Base-by-base conservation (phyloP, 2,113 vertebrate species). In the Petroica traversi region DNA sequence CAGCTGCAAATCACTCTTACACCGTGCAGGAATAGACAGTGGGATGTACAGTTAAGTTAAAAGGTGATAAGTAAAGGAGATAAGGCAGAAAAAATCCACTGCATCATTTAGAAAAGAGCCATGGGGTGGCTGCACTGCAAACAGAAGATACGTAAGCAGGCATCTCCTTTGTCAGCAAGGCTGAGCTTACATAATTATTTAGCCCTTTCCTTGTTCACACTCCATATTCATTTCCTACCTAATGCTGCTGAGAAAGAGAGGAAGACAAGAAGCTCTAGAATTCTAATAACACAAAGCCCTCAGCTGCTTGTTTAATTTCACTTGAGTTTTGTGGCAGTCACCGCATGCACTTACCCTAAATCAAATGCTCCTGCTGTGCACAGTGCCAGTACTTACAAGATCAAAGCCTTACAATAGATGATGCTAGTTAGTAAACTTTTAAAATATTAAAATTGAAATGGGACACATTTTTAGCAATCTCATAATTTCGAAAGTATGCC, bases 291-390 rank as follows among this genome's bases (percentile, higher is more conserved):
- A 94, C 34, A 66, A 74, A 95, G 61, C 67, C 57, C 81, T 95
- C 84, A 92, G 85, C 89, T 69, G 85, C 89, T 92, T 94, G 89
- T 89, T 93, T 94, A 95, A 95, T 91, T 95, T 93, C 74, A 73
- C 51, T 87, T 33, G 58, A 87, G 81, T 93, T 91, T 85, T 77
- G 87, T 85, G 78, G 82, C 85, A 95, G 87, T 34, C 93, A 92
- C 92, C 3, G 2, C 84, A 73, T 69, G 93, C 85, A 80, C 81
- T 93, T 95, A 81, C 26, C 84, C 84, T 90, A 89, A 91, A 95
- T 94, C 89, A 94, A 95, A 94, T 83, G 81, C 40, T 94, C 95
- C 94, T 88, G 93, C 93, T 96, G 94, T 96, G 94, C 94, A 85
- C 89, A 94, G 87, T 85, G 89, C 84, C 93, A 92, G 78, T 59